Evolutionary conservation across 2,797 vertebrate genomes (phyloP).

Genomic region (Channa striata): DNA sequence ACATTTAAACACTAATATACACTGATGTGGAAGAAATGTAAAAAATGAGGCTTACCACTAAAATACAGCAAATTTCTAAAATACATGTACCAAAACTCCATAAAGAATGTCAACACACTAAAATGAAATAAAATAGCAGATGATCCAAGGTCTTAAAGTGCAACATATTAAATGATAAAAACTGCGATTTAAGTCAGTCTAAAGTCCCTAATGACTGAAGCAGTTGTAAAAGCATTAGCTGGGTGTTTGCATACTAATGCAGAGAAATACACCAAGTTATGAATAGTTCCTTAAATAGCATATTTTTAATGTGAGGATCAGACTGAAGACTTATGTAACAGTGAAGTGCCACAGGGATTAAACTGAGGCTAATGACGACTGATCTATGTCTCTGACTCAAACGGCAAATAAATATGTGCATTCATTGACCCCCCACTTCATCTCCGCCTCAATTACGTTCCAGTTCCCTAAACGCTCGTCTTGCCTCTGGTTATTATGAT

Average conservation of each 20-base stretch:
- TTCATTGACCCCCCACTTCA: conserved; percentile 43
- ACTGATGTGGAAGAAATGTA: too few relatives aligned
- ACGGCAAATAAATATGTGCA: conserved; percentile 57
- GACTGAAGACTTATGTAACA: conserved; percentile 35
- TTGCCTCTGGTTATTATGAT: conserved; percentile 62
- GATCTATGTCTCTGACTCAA: conserved; percentile 54
- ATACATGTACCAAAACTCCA: too few relatives aligned
- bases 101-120: too few relatives aligned
- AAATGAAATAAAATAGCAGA: not conserved
- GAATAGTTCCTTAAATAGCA: conserved; percentile 25
- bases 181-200: not conserved
- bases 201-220: not conserved
- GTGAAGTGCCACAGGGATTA: conserved; percentile 37
- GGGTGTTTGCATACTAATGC: not conserved
- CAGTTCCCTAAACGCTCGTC: conserved; percentile 36
- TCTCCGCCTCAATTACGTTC: conserved; percentile 44
- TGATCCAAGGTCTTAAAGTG: not conserved
- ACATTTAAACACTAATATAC: too few relatives aligned
- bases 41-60: too few relatives aligned
- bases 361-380: conserved; percentile 58
- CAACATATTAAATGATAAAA: not conserved
- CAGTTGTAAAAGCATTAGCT: not conserved
- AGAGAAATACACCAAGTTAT: conserved; percentile 4
- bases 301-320: conserved; percentile 13
- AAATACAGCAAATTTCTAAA: too few relatives aligned